Evolutionary conservation across 2,797 vertebrate species (phyloP), one percentile per base, ranked within the genome.

Genomic region (Tamandua tetradactyla): DNA sequence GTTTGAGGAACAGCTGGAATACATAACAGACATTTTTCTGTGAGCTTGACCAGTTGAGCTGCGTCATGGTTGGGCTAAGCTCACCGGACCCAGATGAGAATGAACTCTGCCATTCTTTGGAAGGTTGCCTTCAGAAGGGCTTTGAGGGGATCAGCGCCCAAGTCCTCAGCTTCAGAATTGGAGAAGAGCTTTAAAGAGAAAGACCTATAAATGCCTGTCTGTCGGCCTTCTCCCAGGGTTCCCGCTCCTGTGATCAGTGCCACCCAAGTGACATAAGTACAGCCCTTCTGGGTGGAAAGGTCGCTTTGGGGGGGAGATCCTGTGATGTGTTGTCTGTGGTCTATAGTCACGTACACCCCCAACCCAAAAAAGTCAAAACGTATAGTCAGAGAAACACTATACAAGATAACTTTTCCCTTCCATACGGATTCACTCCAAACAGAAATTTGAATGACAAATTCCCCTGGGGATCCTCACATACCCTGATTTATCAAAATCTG

Each of bases 1-100:
- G 84, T 97, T 97, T 97, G 95, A 97, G 89, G 92, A 98, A 96
- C 97, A 98, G 97, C 97, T 98, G 97, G 97, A 97, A 96, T 97
- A 98, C 78, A 89, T 98, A 98, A 97, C 52, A 74, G 72, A 72
- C 96, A 97, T 98, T 98, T 98, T 98, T 95, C 97, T 97, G 87
- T 79, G 92, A 85, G 89, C 97, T 81, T 98, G 98, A 98, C 98
- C 98, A 76, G 78, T 75, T 95, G 95, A 97, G 96, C 97, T 89
- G 96, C 97, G 98, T 97, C 96, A 96, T 62, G 47, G 88, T 95
- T 98, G 97, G 98, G 98, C 96, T 98, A 96, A 17, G 0, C 89
- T 98, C 95, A 95, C 94, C 32, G 83, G 95, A 97, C 96, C 97
- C 95, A 62, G 64, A 90, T 96, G 87, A 93, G 96, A 97, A 96